Percentiles rank a stretch among this genome's conserved stretches.
phyloP scores from a whole-genome alignment of 2,888 invertebrate species.

The Thecocarcelia acutangulata region DNA sequence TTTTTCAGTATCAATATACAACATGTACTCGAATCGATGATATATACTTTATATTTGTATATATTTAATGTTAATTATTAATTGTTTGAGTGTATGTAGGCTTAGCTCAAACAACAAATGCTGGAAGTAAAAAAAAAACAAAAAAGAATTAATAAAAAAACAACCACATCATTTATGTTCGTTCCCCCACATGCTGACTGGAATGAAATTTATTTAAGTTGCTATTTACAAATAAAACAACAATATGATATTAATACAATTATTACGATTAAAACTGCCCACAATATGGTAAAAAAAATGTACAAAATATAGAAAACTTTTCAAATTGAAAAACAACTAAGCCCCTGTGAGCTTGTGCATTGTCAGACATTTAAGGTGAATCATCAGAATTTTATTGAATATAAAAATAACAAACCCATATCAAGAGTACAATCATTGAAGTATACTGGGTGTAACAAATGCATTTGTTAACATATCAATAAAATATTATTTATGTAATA shows the following conservation, averaged over 20 bases:
- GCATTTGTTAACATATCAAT: conserved; percentile 69
- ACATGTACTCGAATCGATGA: not conserved
- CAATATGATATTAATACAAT: conserved; percentile 64
- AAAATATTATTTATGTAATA: conserved; percentile 51
- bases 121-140: conserved; percentile 23
- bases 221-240: conserved; percentile 38
- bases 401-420: conserved; percentile 54
- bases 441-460: conserved; percentile 68
- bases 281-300: conserved; percentile 50
- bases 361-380: conserved; percentile 62
- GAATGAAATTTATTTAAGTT: conserved; percentile 54
- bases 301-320: conserved; percentile 17
- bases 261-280: conserved; percentile 66
- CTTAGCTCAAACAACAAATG: not conserved
- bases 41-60: conserved; percentile 14
- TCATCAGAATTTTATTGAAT: conserved; percentile 61
- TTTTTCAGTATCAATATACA: conserved; percentile 37
- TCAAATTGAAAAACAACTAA: conserved; percentile 27
- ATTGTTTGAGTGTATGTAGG: not conserved
- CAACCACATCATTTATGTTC: conserved; percentile 21
- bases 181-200: conserved; percentile 62
- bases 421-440: conserved; percentile 23
- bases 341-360: not conserved
- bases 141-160: conserved; percentile 6
- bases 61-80: not conserved